These are phyloP conservation scores for Metopolophium dirhodum DNA, from an alignment of 1,140 invertebrate species.

Conservation along the genomic window DNA sequence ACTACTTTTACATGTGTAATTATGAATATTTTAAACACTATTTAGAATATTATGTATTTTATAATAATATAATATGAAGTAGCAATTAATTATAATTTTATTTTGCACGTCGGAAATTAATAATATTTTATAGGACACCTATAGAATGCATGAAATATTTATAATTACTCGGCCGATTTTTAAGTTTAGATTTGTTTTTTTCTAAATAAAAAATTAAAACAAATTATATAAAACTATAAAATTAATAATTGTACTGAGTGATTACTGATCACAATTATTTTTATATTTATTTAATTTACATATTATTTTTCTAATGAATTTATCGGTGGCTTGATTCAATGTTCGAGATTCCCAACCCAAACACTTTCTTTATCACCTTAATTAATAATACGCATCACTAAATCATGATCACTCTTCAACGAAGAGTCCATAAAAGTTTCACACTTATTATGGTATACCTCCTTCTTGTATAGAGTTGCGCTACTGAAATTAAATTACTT, in stretches of 20 bases:
- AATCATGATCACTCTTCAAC: not conserved
- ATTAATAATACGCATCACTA: constrained; percentile 5
- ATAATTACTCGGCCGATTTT: not conserved
- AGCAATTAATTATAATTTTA: not conserved
- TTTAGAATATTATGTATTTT: constrained; percentile 22
- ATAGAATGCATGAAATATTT: not conserved
- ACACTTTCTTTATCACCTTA: not conserved
- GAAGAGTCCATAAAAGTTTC: not conserved
- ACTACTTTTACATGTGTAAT: constrained; percentile 52
- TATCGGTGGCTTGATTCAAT: not conserved
- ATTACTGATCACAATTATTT: not conserved
- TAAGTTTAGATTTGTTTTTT: not conserved
- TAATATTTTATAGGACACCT: not conserved
- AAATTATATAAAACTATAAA: not conserved
- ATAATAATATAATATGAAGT: constrained; percentile 4
- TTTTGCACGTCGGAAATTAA: not conserved
- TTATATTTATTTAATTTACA: not conserved
- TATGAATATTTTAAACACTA: constrained; percentile 46
- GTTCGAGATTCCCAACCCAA: not conserved
- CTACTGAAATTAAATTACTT: not conserved
- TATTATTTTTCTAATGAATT: not conserved
- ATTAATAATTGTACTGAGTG: not conserved
- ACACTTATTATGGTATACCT: not conserved
- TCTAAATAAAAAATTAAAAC: not conserved
- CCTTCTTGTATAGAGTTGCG: not conserved